These are phyloP conservation scores for Drosophila chauvacae DNA, from an alignment of 1,140 invertebrate genomes.

Conservation along the genomic window DNA sequence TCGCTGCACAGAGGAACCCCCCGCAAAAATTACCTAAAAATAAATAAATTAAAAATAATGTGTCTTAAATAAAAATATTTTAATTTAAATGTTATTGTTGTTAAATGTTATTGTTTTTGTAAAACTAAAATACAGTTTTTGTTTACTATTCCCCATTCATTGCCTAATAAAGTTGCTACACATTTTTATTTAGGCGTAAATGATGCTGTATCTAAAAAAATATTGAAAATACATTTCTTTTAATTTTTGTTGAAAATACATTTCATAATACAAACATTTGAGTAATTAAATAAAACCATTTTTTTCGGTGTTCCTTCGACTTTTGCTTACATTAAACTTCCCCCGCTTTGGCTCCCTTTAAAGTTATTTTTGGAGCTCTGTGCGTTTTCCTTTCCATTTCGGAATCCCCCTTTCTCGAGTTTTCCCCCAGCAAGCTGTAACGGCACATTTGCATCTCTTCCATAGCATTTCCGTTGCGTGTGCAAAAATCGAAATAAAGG, in stretches of 20 bases:
- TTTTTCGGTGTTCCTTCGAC: constrained; percentile 8
- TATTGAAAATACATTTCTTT: no score
- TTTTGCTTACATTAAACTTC: constrained; percentile 56
- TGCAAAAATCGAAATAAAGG: constrained; percentile 39
- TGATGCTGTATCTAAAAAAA: no score
- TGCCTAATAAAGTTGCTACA: no score
- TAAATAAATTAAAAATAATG: neutral
- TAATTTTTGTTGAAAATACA: no score
- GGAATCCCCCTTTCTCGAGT: constrained; percentile 11
- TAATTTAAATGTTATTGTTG: no score
- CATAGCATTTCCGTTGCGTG: constrained; percentile 58
- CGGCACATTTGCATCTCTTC: constrained; percentile 10
- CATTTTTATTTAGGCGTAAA: no score
- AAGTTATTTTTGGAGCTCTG: constrained; percentile 69
- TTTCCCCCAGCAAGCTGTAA: constrained; percentile 12
- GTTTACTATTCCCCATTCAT: no score
- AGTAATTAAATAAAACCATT: neutral
- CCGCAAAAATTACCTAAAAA: neutral
- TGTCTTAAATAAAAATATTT: neutral
- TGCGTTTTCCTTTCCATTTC: constrained; percentile 35
- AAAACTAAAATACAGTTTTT: no score
- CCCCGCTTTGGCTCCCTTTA: constrained; percentile 9
- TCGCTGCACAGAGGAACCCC: neutral
- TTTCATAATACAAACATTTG: no score
- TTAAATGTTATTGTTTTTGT: no score